These are phyloP conservation scores for Ischnura elegans DNA, from an alignment of 2,888 invertebrate genomes.

Conservation along the genomic window DNA sequence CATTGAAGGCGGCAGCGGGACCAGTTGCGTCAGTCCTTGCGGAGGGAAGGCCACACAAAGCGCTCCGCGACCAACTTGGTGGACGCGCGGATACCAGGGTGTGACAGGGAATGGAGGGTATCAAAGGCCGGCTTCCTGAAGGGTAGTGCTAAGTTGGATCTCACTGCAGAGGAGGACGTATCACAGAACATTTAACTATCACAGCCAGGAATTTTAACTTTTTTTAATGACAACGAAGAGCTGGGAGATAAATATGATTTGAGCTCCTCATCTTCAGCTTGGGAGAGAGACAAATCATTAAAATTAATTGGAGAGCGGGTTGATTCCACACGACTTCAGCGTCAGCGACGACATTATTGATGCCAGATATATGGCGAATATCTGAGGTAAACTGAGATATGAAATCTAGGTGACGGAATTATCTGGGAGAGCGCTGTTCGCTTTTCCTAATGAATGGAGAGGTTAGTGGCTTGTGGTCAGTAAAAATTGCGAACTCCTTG, in stretches of 20 bases:
- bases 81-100: not conserved
- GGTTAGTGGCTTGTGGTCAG: conserved; percentile 75
- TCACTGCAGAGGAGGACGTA: not conserved
- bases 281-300: not conserved
- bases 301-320: conserved; percentile 73
- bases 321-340: no score
- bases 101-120: not conserved
- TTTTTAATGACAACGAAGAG: no score
- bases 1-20: not conserved
- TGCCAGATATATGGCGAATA: no score
- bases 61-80: not conserved
- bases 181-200: not conserved
- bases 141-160: not conserved
- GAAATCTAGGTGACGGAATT: no score
- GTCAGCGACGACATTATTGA: no score
- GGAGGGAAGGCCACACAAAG: not conserved
- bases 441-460: conserved; percentile 74
- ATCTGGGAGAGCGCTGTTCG: conserved; percentile 51
- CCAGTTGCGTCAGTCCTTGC: not conserved
- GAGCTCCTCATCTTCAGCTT: not conserved
- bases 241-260: not conserved
- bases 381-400: no score
- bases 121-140: not conserved
- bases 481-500: conserved; percentile 74
- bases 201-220: not conserved